These are phyloP conservation scores for Hemiscyllium ocellatum DNA, from an alignment of 2,113 vertebrate genomes.

Conservation along the genomic window DNA sequence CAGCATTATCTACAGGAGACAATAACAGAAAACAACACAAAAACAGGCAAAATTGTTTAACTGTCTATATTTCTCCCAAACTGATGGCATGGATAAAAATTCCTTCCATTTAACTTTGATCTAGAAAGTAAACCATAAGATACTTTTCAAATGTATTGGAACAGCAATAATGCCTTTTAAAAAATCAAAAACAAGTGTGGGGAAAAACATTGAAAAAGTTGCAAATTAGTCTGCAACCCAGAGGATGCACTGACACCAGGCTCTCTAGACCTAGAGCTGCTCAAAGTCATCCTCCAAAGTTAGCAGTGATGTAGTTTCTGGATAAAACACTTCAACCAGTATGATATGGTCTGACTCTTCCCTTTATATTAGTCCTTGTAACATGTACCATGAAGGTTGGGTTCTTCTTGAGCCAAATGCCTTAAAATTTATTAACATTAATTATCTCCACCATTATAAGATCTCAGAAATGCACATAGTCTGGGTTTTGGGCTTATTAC, in stretches of 20 bases:
- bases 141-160: background rate
- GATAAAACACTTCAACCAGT: no score
- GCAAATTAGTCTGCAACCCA: background rate
- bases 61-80: background rate
- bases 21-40: background rate
- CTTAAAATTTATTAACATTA: no score
- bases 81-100: background rate
- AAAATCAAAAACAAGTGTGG: background rate
- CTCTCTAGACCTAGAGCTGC: background rate
- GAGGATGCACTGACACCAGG: background rate
- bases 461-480: no score
- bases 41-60: background rate
- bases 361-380: no score
- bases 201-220: background rate
- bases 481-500: no score
- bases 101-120: background rate
- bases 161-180: background rate
- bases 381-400: no score
- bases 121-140: background rate
- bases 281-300: background rate
- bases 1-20: background rate
- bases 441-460: no score
- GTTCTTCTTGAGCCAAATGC: no score
- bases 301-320: background rate
- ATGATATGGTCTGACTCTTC: no score